Conservation (phyloP, 2,888 invertebrate genomes). For the Boloria euphrosyne region DNA sequence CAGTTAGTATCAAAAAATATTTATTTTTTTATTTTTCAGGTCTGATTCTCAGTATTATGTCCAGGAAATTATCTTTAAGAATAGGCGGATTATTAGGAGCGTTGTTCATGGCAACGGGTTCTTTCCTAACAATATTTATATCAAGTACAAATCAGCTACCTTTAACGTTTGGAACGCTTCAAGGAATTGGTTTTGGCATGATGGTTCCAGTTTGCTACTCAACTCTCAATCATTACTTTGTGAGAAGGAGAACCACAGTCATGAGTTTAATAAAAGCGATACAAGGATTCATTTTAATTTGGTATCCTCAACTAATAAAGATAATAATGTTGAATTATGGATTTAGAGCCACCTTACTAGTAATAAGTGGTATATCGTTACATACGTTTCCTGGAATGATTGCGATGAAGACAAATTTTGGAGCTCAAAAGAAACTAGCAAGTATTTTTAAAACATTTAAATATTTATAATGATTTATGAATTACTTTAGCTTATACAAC, state of each 20-base stretch:
- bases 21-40: conserved; percentile 69
- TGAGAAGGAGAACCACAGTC: conserved; percentile 81
- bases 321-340: conserved; percentile 78
- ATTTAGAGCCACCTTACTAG: conserved; percentile 83
- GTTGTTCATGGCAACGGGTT: conserved; percentile 73
- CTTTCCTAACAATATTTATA: conserved; percentile 78
- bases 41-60: conserved; percentile 80
- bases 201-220: conserved; percentile 84
- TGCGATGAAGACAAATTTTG: conserved; percentile 72
- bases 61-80: conserved; percentile 79
- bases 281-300: conserved; percentile 81
- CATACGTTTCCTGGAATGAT: conserved; percentile 83
- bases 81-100: conserved; percentile 82
- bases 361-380: conserved; percentile 83
- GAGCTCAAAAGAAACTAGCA: conserved; percentile 57
- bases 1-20: background rate
- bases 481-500: background rate
- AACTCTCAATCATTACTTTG: conserved; percentile 84
- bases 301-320: conserved; percentile 82
- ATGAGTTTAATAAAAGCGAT: conserved; percentile 84
- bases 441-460: conserved; percentile 59
- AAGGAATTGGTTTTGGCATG: conserved; percentile 85
- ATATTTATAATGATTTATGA: conserved; percentile 22
- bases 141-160: conserved; percentile 81
- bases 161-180: conserved; percentile 79